phyloP scores from a whole-genome alignment of 2,888 invertebrate genomes.

The Drosophila barbarae region DNA sequence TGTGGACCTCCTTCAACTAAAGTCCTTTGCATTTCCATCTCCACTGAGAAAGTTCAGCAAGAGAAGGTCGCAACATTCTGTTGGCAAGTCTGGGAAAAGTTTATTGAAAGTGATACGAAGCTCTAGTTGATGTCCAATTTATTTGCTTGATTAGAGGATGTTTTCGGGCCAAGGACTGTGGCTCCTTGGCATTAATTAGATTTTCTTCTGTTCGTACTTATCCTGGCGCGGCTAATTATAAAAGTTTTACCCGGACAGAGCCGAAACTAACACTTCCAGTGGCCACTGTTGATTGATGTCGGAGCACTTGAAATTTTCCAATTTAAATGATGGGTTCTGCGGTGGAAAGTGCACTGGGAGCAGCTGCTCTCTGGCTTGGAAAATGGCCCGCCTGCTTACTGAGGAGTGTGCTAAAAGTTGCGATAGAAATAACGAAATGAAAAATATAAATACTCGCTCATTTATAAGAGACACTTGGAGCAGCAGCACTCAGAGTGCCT shows the following conservation, averaged over 20 bases:
- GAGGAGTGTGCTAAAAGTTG: slow-evolving; percentile 13
- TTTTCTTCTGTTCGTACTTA: slow-evolving; percentile 9
- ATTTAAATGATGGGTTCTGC: slow-evolving; percentile 39
- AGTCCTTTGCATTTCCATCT: neutral
- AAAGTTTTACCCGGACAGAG: slow-evolving; percentile 21
- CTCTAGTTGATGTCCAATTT: slow-evolving; percentile 14
- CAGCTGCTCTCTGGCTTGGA: slow-evolving; percentile 33
- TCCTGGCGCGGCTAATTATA: slow-evolving; percentile 20
- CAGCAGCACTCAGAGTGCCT: slow-evolving; percentile 9
- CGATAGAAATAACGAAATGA: slow-evolving; percentile 12
- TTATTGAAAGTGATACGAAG: slow-evolving; percentile 26
- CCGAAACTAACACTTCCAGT: slow-evolving; percentile 12
- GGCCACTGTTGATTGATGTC: slow-evolving; percentile 36
- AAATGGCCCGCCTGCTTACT: slow-evolving; percentile 24
- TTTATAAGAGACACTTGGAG: slow-evolving; percentile 25
- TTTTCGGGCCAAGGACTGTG: slow-evolving; percentile 3
- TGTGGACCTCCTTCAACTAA: slow-evolving; percentile 2
- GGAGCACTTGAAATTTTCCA: slow-evolving; percentile 35
- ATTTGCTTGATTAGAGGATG: slow-evolving; percentile 34
- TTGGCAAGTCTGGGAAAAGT: slow-evolving; percentile 15
- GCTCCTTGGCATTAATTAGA: slow-evolving; percentile 12
- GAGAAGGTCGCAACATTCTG: neutral
- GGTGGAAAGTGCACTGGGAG: slow-evolving; percentile 35
- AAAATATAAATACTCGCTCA: slow-evolving; percentile 19
- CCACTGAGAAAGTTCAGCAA: slow-evolving; percentile 4